Conservation (phyloP, 2,797 vertebrate genomes). For the Arvicola amphibius region DNA sequence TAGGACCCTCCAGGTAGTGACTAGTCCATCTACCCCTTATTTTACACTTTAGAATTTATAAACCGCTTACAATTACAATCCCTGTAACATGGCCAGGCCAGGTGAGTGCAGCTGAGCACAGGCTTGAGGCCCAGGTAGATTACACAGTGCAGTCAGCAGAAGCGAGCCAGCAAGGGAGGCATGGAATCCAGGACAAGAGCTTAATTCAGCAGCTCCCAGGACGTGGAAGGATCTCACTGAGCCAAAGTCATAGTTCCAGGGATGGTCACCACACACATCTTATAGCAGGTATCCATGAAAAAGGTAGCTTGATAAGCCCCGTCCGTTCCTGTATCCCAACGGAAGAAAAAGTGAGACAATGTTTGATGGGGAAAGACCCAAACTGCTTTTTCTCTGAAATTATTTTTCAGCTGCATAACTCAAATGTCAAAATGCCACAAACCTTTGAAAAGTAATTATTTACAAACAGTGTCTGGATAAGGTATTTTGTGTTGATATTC, state of each 20-base stretch:
- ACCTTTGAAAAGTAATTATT: slow-evolving; percentile 27
- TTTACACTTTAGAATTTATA: neutral
- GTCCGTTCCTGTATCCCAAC: neutral
- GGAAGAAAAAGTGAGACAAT: neutral
- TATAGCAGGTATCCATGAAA: neutral
- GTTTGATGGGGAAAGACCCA: neutral
- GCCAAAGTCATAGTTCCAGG: neutral
- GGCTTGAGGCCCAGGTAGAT: neutral
- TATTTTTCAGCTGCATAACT: slow-evolving; percentile 56
- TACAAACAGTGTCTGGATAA: slow-evolving; percentile 48
- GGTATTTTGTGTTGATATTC: slow-evolving; percentile 44
- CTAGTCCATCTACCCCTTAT: neutral
- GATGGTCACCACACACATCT: neutral
- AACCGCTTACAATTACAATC: neutral
- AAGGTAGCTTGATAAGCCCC: neutral
- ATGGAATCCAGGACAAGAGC: neutral
- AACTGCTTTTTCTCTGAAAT: slow-evolving; percentile 54
- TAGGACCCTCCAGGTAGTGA: neutral
- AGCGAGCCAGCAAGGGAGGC: neutral
- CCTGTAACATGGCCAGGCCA: neutral
- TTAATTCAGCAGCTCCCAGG: neutral
- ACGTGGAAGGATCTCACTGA: neutral
- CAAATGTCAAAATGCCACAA: slow-evolving; percentile 38
- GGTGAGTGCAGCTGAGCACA: neutral
- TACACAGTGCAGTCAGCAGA: neutral